Percentiles rank a stretch among this genome's conserved stretches.
phyloP scores from a whole-genome alignment of 2,797 vertebrate species.

The Setipinna tenuifilis region DNA sequence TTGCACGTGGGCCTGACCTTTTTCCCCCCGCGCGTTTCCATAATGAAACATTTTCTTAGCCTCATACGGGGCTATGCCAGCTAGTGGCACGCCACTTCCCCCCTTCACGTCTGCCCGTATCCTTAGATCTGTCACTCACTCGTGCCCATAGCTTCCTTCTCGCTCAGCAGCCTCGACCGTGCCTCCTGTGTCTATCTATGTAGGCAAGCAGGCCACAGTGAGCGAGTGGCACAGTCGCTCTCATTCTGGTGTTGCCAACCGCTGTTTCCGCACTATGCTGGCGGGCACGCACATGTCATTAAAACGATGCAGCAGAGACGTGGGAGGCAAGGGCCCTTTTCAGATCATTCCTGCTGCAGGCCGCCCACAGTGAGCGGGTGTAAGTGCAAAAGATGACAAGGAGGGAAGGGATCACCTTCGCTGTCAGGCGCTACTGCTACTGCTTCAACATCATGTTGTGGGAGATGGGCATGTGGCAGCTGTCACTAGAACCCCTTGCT shows the following conservation, averaged over 20 bases:
- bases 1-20: background rate
- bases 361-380: background rate
- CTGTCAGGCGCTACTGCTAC: background rate
- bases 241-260: background rate
- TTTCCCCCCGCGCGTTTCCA: background rate
- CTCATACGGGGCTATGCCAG: background rate
- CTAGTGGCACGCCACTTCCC: background rate
- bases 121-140: background rate
- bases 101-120: background rate
- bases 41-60: slow-evolving; percentile 5
- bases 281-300: background rate
- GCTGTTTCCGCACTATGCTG: background rate
- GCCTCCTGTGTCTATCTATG: background rate
- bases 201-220: background rate
- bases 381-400: background rate
- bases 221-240: background rate
- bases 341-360: background rate
- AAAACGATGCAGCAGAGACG: background rate
- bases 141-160: background rate
- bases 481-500: background rate
- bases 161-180: background rate
- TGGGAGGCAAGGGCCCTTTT: background rate
- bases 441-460: background rate
- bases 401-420: background rate
- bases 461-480: background rate